These are phyloP conservation scores for Basileuterus tristriatus DNA, from an alignment of 2,797 vertebrate genomes.

Conservation along the genomic window DNA sequence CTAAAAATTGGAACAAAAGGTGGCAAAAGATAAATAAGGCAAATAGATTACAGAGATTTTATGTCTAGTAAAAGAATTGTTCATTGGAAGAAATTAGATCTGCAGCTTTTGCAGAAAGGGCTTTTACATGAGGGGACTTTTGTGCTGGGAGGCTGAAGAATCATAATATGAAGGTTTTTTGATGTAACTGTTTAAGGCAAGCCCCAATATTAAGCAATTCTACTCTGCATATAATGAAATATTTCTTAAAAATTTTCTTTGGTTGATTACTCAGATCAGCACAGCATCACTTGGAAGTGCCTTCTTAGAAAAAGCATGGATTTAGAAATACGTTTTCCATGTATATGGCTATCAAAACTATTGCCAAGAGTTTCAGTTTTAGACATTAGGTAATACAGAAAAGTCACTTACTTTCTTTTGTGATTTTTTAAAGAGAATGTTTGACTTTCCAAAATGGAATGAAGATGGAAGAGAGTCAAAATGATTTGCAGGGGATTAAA, in stretches of 20 bases:
- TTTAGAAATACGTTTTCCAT: background rate
- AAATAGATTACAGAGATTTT: background rate
- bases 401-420: background rate
- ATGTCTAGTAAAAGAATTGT: background rate
- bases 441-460: conserved; percentile 59
- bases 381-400: background rate
- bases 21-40: background rate
- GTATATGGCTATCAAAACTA: background rate
- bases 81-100: background rate
- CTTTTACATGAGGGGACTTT: background rate
- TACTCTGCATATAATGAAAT: background rate
- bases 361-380: background rate
- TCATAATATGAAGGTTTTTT: rapidly evolving
- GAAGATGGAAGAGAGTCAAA: background rate
- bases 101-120: background rate
- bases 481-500: conserved; percentile 21
- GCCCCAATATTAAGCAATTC: background rate
- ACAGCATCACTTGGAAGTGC: background rate
- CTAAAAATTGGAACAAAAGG: background rate
- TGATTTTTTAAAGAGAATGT: conserved; percentile 63
- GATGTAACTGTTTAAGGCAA: background rate
- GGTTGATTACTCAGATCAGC: background rate
- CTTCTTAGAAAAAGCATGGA: background rate
- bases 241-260: background rate
- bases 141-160: rapidly evolving